phyloP scores from a whole-genome alignment of 2,888 invertebrate species.

The Smittia sp. region DNA sequence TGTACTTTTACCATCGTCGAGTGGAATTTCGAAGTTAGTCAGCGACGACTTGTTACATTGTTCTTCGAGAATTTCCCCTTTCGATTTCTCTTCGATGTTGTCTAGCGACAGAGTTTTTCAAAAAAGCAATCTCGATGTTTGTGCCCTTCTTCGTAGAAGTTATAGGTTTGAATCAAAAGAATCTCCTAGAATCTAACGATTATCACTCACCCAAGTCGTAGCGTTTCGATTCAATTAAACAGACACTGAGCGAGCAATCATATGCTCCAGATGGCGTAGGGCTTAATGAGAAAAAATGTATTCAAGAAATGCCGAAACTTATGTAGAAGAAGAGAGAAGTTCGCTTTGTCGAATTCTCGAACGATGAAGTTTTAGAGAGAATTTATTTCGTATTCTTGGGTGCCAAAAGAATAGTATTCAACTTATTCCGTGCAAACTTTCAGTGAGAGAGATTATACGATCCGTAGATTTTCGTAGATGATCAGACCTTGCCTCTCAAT shows the following conservation, averaged over 20 bases:
- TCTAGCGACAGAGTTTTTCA: neutral
- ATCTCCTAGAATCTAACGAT: no score
- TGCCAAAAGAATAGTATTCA: neutral
- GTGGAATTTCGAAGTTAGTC: neutral
- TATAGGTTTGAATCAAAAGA: no score
- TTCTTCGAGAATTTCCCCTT: neutral
- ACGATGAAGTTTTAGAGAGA: neutral
- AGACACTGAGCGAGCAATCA: no score
- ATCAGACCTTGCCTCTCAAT: neutral
- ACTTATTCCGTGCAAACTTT: neutral
- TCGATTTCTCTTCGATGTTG: neutral
- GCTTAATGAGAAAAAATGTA: no score
- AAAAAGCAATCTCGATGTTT: constrained; percentile 16
- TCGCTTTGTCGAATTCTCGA: neutral
- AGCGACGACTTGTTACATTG: neutral
- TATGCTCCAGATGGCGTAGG: no score
- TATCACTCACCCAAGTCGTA: no score
- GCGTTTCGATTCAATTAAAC: no score
- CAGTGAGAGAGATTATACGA: neutral
- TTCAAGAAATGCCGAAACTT: neutral
- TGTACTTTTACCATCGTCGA: constrained; percentile 13
- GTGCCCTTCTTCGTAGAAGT: constrained; percentile 10
- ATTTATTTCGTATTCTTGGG: neutral
- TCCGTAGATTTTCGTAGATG: neutral
- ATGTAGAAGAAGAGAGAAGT: neutral